phyloP scores from a whole-genome alignment of 2,113 vertebrate species.

The Furnarius figulus region DNA sequence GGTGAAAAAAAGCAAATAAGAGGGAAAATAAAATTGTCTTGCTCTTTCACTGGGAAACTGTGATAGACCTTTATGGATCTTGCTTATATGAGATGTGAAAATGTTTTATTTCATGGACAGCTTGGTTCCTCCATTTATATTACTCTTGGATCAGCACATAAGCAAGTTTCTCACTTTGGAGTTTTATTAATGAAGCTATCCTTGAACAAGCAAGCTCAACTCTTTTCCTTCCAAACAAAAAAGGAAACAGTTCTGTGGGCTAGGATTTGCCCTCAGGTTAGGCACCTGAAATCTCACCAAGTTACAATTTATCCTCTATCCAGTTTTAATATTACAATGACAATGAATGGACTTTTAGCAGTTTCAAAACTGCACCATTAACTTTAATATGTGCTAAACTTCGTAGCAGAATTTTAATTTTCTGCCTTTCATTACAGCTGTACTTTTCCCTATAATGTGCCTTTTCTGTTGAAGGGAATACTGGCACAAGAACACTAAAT shows the following conservation, averaged over 20 bases:
- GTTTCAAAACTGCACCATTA: neutral
- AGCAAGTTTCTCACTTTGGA: conserved; percentile 21
- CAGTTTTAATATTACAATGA: neutral
- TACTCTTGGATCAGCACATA: conserved; percentile 45
- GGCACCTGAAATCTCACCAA: neutral
- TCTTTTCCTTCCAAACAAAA: conserved; percentile 22
- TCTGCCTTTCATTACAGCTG: neutral
- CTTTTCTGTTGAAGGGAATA: conserved; percentile 8
- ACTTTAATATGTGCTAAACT: neutral
- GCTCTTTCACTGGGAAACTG: neutral
- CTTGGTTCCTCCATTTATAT: conserved; percentile 27
- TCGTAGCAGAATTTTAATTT: neutral
- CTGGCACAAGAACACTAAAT: neutral
- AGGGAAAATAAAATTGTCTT: neutral
- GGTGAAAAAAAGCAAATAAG: neutral
- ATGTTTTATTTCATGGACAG: neutral
- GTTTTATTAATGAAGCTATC: conserved; percentile 67
- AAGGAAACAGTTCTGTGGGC: conserved; percentile 4
- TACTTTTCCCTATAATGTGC: neutral
- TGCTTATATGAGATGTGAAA: neutral
- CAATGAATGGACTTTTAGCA: neutral
- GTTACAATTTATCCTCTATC: neutral
- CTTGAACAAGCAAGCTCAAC: conserved; percentile 42
- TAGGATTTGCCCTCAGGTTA: neutral
- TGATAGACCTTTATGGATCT: neutral